phyloP scores from a whole-genome alignment of 1,140 invertebrate species.

The Cydia pomonella region DNA sequence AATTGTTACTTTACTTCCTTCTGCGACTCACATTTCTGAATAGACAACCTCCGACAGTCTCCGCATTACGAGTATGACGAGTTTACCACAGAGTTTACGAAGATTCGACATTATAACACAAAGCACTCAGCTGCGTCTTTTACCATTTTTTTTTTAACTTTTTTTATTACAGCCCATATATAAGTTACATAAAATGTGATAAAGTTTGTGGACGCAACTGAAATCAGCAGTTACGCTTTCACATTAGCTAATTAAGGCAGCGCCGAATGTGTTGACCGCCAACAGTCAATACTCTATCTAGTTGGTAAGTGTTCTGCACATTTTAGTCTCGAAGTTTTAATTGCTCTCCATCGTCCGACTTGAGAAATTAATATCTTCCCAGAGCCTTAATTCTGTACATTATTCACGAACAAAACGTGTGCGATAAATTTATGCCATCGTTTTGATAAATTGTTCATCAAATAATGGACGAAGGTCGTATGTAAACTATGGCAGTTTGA shows the following conservation, averaged over 20 bases:
- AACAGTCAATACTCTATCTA: not conserved
- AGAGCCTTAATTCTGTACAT: constrained; percentile 47
- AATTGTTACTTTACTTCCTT: constrained; percentile 57
- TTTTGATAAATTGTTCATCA: constrained; percentile 17
- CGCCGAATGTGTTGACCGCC: not conserved
- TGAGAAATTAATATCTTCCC: constrained; percentile 67
- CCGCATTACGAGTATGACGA: not conserved
- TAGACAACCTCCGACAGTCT: not conserved
- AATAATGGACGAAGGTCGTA: not conserved
- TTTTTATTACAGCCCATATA: too few relatives aligned
- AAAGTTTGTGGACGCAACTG: too few relatives aligned
- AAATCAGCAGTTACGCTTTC: too few relatives aligned
- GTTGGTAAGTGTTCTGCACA: constrained; percentile 26
- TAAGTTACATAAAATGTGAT: too few relatives aligned
- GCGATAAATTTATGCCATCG: constrained; percentile 11
- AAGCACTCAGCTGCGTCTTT: too few relatives aligned
- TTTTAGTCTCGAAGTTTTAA: constrained; percentile 64
- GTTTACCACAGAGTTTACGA: too few relatives aligned
- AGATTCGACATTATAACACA: not conserved
- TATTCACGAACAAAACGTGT: constrained; percentile 34
- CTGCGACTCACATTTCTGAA: constrained; percentile 38
- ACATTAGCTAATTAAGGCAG: not conserved
- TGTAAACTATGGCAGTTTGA: too few relatives aligned
- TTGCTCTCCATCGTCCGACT: constrained; percentile 63
- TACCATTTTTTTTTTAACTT: too few relatives aligned